phyloP scores from a whole-genome alignment of 2,888 invertebrate species.

The Smittia sp. region DNA sequence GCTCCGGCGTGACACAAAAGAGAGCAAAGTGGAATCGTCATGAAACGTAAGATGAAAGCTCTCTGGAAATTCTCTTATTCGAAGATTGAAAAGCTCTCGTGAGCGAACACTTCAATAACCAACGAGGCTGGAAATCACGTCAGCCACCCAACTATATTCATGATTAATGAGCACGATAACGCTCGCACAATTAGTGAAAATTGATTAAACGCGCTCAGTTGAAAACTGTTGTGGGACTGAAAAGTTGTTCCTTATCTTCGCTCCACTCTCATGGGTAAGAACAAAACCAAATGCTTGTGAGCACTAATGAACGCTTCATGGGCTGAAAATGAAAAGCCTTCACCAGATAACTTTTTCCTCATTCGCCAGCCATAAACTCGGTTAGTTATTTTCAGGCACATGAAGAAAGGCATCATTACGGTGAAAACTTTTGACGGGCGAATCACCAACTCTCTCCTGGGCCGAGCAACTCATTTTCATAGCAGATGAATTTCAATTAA shows the following conservation, averaged over 20 bases:
- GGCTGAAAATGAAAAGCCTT: background rate
- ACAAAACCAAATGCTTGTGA: background rate
- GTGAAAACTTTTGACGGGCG: no score
- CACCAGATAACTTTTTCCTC: background rate
- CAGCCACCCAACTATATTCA: background rate
- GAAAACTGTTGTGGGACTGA: background rate
- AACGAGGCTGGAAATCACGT: background rate
- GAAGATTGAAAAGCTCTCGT: no score
- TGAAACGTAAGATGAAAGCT: slow-evolving; percentile 20
- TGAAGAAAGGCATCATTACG: no score
- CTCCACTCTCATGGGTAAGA: no score
- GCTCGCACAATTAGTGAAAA: background rate
- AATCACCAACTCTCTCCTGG: no score
- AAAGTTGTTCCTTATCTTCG: no score
- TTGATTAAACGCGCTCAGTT: background rate
- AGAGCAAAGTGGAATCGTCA: slow-evolving; percentile 17
- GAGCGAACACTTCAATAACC: no score
- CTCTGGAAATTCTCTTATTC: background rate
- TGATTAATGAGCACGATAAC: slow-evolving; percentile 8
- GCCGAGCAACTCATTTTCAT: background rate
- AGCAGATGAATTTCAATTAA: slow-evolving; percentile 27
- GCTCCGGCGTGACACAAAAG: no score
- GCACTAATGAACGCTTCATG: background rate
- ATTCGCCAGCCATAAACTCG: background rate
- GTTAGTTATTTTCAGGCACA: background rate